Evolutionary conservation across 2,888 invertebrate species (phyloP).

Genomic region (Phaedon cochleariae): DNA sequence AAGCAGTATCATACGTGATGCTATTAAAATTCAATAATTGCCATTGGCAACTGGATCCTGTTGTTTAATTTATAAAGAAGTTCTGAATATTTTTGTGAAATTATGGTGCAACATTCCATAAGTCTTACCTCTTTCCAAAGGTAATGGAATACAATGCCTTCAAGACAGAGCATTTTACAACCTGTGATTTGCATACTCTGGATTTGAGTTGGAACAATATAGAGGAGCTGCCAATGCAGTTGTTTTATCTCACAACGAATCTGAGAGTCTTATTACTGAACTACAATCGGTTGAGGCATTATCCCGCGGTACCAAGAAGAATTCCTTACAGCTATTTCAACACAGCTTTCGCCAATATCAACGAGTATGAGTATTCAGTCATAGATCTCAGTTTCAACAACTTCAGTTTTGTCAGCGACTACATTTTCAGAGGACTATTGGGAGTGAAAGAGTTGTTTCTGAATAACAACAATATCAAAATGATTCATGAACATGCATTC

Average conservation of each 20-base stretch:
- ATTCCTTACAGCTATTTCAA: constrained; percentile 37
- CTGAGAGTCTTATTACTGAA: constrained; percentile 41
- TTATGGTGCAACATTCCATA: too few species aligned
- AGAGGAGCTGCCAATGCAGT: constrained; percentile 29
- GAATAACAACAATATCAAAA: constrained; percentile 37
- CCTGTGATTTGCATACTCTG: constrained; percentile 36
- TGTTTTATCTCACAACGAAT: constrained; percentile 42
- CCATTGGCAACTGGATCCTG: too few species aligned
- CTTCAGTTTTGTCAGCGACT: constrained; percentile 37
- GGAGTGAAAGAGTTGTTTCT: constrained; percentile 36
- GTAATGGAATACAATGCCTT: constrained; percentile 28
- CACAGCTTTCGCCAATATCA: constrained; percentile 33
- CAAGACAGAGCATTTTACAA: constrained; percentile 43
- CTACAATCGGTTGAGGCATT: constrained; percentile 37
- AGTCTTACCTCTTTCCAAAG: neutral
- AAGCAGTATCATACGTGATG: too few species aligned
- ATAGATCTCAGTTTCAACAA: constrained; percentile 45
- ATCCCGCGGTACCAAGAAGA: constrained; percentile 9
- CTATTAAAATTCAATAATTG: too few species aligned
- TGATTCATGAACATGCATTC: constrained; percentile 38
- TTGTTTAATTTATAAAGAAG: too few species aligned
- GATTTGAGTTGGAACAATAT: constrained; percentile 47
- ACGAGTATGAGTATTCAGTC: constrained; percentile 19
- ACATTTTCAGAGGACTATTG: constrained; percentile 36
- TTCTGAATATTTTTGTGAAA: too few species aligned